Evolutionary conservation across 2,888 invertebrate species (phyloP).

Genomic region (Girardia tigrina): DNA sequence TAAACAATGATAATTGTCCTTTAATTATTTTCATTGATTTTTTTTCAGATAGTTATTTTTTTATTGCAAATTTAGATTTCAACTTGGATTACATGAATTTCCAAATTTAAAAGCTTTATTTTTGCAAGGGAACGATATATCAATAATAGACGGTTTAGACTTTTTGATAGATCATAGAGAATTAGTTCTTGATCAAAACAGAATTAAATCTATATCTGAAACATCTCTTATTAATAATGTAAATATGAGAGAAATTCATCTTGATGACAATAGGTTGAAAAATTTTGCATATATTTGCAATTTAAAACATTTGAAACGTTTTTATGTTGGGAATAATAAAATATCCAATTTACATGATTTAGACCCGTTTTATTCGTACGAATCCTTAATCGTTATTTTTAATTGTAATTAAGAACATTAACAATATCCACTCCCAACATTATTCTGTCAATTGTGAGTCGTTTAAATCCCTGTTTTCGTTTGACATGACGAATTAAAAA

Average conservation of each 20-base stretch:
- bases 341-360: constrained; percentile 47
- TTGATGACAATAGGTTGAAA: constrained; percentile 48
- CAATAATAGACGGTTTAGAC: constrained; percentile 47
- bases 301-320: constrained; percentile 45
- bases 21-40: no score
- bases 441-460: no score
- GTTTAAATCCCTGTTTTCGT: no score
- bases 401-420: no score
- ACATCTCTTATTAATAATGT: constrained; percentile 46
- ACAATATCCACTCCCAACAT: no score
- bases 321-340: constrained; percentile 49
- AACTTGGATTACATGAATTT: constrained; percentile 45
- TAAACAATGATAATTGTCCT: no score
- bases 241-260: constrained; percentile 48
- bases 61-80: no score
- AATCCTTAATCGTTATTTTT: constrained; percentile 46
- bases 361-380: constrained; percentile 45
- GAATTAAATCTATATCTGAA: constrained; percentile 46
- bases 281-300: constrained; percentile 42
- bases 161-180: constrained; percentile 46
- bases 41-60: no score
- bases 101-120: constrained; percentile 49
- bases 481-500: no score
- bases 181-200: constrained; percentile 49
- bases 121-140: constrained; percentile 49